Evolutionary conservation across 2,797 vertebrate species (phyloP).

Genomic region (Cuniculus paca): DNA sequence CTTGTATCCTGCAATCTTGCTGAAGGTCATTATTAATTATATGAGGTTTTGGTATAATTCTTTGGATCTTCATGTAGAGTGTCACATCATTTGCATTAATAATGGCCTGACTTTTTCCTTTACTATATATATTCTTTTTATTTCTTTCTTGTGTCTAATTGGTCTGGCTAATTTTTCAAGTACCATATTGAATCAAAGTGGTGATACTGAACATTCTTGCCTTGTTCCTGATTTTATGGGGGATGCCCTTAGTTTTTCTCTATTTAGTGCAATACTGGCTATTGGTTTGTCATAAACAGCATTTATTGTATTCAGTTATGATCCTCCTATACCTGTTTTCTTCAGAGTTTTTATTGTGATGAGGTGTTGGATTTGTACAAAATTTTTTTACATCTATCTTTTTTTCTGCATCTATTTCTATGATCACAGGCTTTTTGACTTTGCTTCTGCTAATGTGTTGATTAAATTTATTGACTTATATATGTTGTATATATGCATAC

Average conservation of each 20-base stretch:
- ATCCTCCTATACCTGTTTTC: background rate
- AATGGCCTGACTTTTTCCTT: background rate
- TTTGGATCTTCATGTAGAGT: background rate
- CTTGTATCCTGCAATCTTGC: background rate
- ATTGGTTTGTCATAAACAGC: background rate
- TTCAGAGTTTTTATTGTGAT: background rate
- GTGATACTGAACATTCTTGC: background rate
- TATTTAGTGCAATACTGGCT: background rate
- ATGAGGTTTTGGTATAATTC: background rate
- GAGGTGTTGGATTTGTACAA: background rate
- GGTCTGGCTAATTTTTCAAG: background rate
- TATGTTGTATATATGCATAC: background rate
- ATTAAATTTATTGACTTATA: background rate
- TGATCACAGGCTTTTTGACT: background rate
- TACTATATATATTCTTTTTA: background rate
- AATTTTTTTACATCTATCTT: background rate
- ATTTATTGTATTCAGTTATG: background rate
- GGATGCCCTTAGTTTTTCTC: background rate
- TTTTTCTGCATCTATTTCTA: background rate
- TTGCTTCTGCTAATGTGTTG: background rate
- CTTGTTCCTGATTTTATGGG: background rate
- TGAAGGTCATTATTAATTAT: background rate
- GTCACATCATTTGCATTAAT: background rate
- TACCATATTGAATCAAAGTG: background rate
- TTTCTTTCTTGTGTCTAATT: background rate